These are phyloP conservation scores for Mastomys natalensis DNA, from an alignment of 2,113 vertebrate genomes.

Conservation along the genomic window DNA sequence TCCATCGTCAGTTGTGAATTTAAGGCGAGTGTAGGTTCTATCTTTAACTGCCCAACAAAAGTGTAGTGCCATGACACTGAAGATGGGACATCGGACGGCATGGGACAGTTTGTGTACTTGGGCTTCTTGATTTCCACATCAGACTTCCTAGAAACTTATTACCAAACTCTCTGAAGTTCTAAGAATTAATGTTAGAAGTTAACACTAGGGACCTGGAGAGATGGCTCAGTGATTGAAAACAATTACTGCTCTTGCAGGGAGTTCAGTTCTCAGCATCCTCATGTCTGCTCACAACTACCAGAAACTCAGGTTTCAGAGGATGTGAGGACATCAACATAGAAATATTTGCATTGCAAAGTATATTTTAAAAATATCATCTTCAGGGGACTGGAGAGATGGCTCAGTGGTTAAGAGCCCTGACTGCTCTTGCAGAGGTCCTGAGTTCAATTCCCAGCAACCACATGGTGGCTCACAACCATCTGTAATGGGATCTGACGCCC, in stretches of 20 bases:
- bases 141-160: not conserved
- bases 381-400: no score
- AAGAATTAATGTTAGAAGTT: constrained; percentile 11
- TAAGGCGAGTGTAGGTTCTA: not conserved
- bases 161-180: constrained; percentile 13
- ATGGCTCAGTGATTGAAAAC: not conserved
- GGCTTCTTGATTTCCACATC: constrained; percentile 7
- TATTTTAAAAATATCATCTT: not conserved
- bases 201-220: not conserved
- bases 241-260: not conserved
- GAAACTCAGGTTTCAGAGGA: not conserved
- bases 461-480: no score
- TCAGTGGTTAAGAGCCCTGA: no score
- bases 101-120: not conserved
- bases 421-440: no score
- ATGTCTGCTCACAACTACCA: not conserved
- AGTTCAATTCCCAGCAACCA: no score
- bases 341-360: constrained; percentile 51
- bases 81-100: not conserved
- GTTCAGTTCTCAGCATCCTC: not conserved
- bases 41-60: not conserved
- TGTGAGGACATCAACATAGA: constrained; percentile 1
- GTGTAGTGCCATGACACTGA: not conserved
- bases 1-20: not conserved
- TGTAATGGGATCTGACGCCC: no score